Evolutionary conservation across 2,888 invertebrate genomes (phyloP).

Genomic region (Acronicta aceris): DNA sequence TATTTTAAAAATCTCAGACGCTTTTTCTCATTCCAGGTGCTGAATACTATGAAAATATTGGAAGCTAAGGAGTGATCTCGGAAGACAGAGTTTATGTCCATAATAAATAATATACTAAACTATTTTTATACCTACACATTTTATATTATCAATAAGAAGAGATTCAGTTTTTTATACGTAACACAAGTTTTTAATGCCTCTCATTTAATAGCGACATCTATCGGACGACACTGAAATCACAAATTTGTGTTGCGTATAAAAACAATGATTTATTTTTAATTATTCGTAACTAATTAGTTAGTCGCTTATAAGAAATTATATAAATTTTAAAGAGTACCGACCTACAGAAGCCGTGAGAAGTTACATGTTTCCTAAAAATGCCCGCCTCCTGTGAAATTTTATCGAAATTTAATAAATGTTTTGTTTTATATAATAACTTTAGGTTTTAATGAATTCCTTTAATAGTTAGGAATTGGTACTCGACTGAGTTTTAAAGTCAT

Average conservation of each 20-base stretch:
- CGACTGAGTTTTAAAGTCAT: background rate
- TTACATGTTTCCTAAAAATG: constrained; percentile 31
- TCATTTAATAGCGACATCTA: constrained; percentile 14
- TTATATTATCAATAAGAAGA: constrained; percentile 38
- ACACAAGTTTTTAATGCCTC: constrained; percentile 17
- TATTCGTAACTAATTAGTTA: constrained; percentile 5
- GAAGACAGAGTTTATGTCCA: constrained; percentile 72
- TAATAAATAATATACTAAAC: constrained; percentile 58
- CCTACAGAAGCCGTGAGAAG: constrained; percentile 33
- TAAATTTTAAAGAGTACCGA: constrained; percentile 37
- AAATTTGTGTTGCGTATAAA: constrained; percentile 19
- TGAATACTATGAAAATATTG: constrained; percentile 74
- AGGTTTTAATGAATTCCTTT: constrained; percentile 12
- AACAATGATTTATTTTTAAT: constrained; percentile 26
- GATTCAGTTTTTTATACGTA: constrained; percentile 19
- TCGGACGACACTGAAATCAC: background rate
- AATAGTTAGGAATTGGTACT: background rate
- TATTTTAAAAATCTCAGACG: background rate
- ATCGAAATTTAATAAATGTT: constrained; percentile 41
- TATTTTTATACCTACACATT: constrained; percentile 58
- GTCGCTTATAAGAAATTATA: constrained; percentile 43
- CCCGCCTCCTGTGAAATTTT: constrained; percentile 43
- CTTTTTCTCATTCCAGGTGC: constrained; percentile 68
- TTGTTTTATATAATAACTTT: constrained; percentile 15
- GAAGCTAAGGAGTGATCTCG: constrained; percentile 86